Conservation (phyloP, 2,797 vertebrate species). For the Apodemus agrarius region DNA sequence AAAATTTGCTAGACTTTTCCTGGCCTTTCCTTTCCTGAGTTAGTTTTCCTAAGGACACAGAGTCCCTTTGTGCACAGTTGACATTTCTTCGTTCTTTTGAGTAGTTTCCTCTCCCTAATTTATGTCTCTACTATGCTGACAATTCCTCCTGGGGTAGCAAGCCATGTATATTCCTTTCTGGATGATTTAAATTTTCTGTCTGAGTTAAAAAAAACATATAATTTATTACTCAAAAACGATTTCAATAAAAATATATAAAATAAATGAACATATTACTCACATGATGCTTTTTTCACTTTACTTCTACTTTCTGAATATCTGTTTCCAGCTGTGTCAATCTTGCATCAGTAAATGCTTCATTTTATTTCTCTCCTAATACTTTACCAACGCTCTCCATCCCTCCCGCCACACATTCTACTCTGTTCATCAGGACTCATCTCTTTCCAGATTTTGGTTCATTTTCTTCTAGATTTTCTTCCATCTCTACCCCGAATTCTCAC, state of each 20-base stretch:
- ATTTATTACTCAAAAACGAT: neutral
- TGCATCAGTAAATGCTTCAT: neutral
- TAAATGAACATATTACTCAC: neutral
- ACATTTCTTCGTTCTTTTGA: neutral
- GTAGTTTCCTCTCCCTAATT: neutral
- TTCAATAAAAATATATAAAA: neutral
- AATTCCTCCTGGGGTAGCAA: neutral
- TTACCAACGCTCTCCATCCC: fast-evolving
- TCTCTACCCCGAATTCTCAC: neutral
- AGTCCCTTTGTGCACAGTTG: neutral
- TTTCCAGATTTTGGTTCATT: neutral
- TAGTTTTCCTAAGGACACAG: slow-evolving; percentile 5
- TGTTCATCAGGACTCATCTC: neutral
- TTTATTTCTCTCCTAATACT: neutral
- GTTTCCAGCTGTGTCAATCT: neutral
- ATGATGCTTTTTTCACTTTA: neutral
- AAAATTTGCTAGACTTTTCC: neutral
- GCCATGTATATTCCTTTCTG: neutral
- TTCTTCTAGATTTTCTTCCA: neutral
- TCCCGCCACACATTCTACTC: neutral
- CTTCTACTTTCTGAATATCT: neutral
- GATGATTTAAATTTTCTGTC: neutral
- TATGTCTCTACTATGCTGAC: neutral
- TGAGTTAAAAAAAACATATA: neutral
- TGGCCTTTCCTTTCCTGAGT: neutral